A percentile compares a stretch with the other conserved stretches of the same genome.
Conservation (phyloP, 2,888 invertebrate genomes). For the Pandemis heparana region DNA sequence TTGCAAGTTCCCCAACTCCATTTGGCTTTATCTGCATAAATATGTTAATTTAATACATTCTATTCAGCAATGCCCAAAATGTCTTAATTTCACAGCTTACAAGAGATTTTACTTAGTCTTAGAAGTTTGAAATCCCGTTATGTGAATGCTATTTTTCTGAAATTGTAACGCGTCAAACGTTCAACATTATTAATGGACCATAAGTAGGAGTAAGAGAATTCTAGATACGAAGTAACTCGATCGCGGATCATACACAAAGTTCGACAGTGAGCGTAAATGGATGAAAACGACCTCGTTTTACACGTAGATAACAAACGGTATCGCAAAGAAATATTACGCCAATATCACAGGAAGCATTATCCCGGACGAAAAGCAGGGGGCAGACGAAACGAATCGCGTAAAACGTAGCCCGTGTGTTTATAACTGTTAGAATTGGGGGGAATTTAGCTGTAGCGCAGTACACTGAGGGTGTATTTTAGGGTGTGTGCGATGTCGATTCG, state of each 20-base stretch:
- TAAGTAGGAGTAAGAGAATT: not conserved
- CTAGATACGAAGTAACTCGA: not conserved
- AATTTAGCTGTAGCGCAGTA: slow-evolving; percentile 45
- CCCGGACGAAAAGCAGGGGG: slow-evolving; percentile 63
- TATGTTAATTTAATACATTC: slow-evolving; percentile 14
- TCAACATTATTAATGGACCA: not conserved
- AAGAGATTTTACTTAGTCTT: not conserved
- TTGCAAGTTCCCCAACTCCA: slow-evolving; percentile 1
- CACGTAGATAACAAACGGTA: slow-evolving; percentile 73
- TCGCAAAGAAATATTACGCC: slow-evolving; percentile 74
- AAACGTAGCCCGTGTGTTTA: slow-evolving; percentile 59
- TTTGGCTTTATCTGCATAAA: slow-evolving; percentile 13
- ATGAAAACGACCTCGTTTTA: slow-evolving; percentile 64
- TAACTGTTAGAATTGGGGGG: slow-evolving; percentile 38
- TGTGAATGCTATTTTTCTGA: not conserved
- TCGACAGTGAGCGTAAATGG: slow-evolving; percentile 50
- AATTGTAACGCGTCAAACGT: not conserved
- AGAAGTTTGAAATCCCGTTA: slow-evolving; percentile 2
- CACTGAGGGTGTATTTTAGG: slow-evolving; percentile 55
- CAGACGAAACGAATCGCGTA: slow-evolving; percentile 69
- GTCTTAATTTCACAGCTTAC: slow-evolving; percentile 3
- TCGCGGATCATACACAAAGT: slow-evolving; percentile 17
- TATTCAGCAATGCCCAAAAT: slow-evolving; percentile 1
- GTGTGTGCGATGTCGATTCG: slow-evolving; percentile 51
- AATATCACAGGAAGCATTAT: slow-evolving; percentile 73